Base-by-base conservation (phyloP, 2,113 vertebrate genomes). In the Blennius ocellaris region DNA sequence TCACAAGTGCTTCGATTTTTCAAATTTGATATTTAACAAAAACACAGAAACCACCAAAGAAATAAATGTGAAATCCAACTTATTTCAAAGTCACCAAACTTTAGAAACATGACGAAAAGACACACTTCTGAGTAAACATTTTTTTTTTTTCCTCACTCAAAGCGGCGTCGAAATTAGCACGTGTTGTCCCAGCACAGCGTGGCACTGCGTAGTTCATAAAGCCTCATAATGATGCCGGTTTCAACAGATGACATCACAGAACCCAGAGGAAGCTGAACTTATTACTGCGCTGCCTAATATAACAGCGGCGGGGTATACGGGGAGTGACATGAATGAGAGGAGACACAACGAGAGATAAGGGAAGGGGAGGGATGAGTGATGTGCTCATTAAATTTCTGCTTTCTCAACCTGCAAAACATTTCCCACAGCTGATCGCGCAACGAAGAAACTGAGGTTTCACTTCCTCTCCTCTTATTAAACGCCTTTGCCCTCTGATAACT, bases 191-290 rank as follows among this genome's bases (percentile, higher is more conserved):
- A 56, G 63, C 80, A 63, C 68, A 83, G 74, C 73, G 59, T 50
- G 70, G 40, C 58, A 38, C 1, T 11, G 61, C 64, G 45, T 70
- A 65, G 69, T 41, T 60, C 71, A 83, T 81, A 73, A 85, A 83
- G 80, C 59, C 59, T 63, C 74, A 79, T 76, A 71, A 74, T 39
- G 63, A 83, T 69, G 54, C 56, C 77, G 53, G 63, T 59, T 81
- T 76, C 67, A 78, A 81, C 64, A 78, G 64, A 76, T 76, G 71
- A 83, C 80, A 81, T 78, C 67, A 63, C 38, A 43, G 38, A 80
- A 53, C 83, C 66, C 78, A 80, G 66, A 80, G 74, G 83, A 84
- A 67, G 52, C 53, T 2, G 15, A 56, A 74, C 65, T 73, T 81
- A 85, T 84, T 84, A 69, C 63, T 61, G 36, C 69, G 52, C 75